Percentiles rank a stretch among this genome's conserved stretches.
Evolutionary conservation across 2,113 vertebrate genomes (phyloP).

Genomic region (Microtus ochrogaster): DNA sequence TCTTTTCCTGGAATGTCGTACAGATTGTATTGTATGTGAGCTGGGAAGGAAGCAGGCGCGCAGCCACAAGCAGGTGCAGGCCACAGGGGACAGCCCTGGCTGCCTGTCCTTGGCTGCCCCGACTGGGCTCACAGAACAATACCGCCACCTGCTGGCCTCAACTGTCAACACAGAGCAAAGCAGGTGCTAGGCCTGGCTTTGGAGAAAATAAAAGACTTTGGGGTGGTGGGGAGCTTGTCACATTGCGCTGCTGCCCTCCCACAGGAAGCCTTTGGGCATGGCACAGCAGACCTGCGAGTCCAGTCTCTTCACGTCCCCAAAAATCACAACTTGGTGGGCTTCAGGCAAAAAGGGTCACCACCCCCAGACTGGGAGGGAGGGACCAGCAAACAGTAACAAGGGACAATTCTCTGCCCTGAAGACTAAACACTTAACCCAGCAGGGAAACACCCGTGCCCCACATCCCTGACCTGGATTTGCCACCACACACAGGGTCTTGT

Average conservation of each 20-base stretch:
- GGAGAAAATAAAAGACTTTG: neutral
- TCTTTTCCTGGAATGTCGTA: too few relatives aligned
- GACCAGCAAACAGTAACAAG: neutral
- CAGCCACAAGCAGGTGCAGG: too few relatives aligned
- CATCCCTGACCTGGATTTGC: neutral
- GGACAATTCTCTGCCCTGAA: neutral
- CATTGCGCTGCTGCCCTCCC: neutral
- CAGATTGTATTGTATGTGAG: neutral
- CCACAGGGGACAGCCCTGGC: neutral
- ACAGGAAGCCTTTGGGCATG: neutral
- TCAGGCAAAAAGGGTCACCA: neutral
- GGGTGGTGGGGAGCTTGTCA: neutral
- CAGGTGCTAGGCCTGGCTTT: rapidly evolving
- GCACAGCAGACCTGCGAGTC: rapidly evolving
- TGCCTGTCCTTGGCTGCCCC: neutral
- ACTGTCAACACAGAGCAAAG: neutral
- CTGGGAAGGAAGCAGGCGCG: neutral
- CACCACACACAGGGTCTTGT: neutral
- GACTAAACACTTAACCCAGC: neutral
- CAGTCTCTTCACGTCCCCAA: neutral
- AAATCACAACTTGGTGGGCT: neutral
- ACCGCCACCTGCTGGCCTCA: conserved; percentile 69
- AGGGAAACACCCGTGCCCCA: neutral
- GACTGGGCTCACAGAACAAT: neutral
- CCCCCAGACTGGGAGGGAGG: neutral